These are phyloP conservation scores for Microcebus griseorufus DNA, from an alignment of 2,113 vertebrate genomes.

Conservation along the genomic window DNA sequence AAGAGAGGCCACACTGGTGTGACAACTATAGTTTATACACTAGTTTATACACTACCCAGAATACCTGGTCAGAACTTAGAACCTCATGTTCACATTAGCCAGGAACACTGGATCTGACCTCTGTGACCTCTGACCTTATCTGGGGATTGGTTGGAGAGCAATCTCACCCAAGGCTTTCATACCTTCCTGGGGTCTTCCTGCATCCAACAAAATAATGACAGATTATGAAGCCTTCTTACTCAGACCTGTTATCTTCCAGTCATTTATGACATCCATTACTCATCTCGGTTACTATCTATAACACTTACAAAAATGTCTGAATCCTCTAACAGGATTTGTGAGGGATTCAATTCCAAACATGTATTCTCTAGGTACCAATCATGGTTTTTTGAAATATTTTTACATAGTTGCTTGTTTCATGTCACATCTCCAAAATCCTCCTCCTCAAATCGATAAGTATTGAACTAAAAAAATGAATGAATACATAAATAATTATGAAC, in stretches of 20 bases:
- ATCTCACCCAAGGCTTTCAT: rapidly evolving
- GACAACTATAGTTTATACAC: rapidly evolving
- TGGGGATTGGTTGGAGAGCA: not conserved
- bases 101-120: not conserved
- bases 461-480: not conserved
- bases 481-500: not conserved
- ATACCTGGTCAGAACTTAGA: no score
- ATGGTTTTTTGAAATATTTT: not conserved
- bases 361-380: not conserved
- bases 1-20: rapidly evolving
- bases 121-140: not conserved
- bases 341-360: not conserved
- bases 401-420: not conserved
- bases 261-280: not conserved
- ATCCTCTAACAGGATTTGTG: not conserved
- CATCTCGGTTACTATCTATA: not conserved
- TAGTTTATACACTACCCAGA: rapidly evolving
- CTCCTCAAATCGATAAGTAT: not conserved
- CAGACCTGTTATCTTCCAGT: not conserved
- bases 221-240: not conserved
- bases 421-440: not conserved
- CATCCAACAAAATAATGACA: not conserved
- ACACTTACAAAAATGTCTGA: not conserved
- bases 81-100: not conserved
- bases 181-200: not conserved